Base-by-base conservation (phyloP, 1,140 invertebrate species). In the Danaus melanippus region DNA sequence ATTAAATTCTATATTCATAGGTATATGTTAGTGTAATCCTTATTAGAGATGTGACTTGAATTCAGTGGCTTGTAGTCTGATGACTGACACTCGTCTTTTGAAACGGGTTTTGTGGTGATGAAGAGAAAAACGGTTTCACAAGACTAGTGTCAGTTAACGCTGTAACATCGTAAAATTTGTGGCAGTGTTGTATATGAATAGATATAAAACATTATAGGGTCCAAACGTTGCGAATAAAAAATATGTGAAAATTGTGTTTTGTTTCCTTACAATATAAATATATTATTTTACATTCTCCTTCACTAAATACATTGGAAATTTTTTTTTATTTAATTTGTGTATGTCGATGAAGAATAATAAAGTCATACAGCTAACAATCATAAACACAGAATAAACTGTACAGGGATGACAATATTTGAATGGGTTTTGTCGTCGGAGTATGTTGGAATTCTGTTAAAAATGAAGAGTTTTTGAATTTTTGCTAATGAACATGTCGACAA, bases 181-280 rank as follows among this genome's bases (percentile, higher is more conserved):
- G 69, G 76, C 74, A 80, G 74, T 83, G 76, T 81, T 85, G 82
- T 85, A 87, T 82, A 85, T 87, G 79, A 81, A 85, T 88, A 87
- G 85, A 80, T 86, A 82, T 87, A 88, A 88, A 85, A 83, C 84
- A 86, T 87, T 83, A 88, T 88, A 88, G 86, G 86, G 86, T 88
- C 86, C 86, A 88, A 88, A 88, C 83, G 86, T 88, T 88, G 86
- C 84, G 85, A 87, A 88, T 88, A 88, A 87, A 87, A 88, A 87
- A 74, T 86, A 85, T 87, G 79, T 86, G 70, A 87, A 86, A 84
- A 85, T 74, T 68, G 67, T 65, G 60, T 64, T n/a, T 82, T 86
- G 80, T 86, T 86, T 79, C 66, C 65, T 85, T 79, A 61, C 64
- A 12, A 49, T 61, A 52, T 56, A 11, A 40, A 49, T 7, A 32